phyloP scores from a whole-genome alignment of 1,140 invertebrate species.

The Colletes gigas region DNA sequence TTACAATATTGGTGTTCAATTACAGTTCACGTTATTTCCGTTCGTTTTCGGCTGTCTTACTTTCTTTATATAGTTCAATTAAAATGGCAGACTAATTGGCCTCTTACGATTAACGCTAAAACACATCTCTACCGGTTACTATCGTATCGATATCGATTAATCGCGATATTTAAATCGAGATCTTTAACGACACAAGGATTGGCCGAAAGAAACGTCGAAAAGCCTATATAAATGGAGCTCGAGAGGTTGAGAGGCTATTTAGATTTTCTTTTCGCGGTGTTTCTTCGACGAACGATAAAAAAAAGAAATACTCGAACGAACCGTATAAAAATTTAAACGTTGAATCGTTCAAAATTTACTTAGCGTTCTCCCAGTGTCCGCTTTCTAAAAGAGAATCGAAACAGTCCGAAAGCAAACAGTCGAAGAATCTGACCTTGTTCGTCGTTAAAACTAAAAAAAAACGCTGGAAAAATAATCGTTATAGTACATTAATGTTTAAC shows the following conservation, averaged over 20 bases:
- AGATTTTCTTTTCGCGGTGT: no score
- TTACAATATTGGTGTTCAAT: slow-evolving; percentile 79
- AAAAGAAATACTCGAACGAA: no score
- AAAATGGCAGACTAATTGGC: slow-evolving; percentile 6
- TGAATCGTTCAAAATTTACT: no score
- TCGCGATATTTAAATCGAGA: not conserved
- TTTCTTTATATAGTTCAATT: not conserved
- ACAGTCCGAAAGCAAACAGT: no score
- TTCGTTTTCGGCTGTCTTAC: slow-evolving; percentile 11
- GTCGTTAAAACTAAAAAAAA: not conserved
- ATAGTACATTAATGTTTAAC: not conserved
- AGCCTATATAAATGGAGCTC: no score
- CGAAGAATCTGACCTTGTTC: not conserved
- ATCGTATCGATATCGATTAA: not conserved
- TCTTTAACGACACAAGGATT: not conserved
- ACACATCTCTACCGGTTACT: not conserved
- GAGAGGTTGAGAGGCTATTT: not conserved
- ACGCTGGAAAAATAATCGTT: not conserved
- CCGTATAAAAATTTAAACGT: no score
- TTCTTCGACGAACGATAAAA: no score
- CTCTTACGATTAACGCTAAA: slow-evolving; percentile 11
- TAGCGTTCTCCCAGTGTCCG: no score
- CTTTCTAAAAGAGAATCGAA: no score
- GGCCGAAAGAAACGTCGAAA: not conserved
- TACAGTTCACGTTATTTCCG: slow-evolving; percentile 74